Base-by-base conservation (phyloP, 2,888 invertebrate genomes). In the Tenthredo amoena region DNA sequence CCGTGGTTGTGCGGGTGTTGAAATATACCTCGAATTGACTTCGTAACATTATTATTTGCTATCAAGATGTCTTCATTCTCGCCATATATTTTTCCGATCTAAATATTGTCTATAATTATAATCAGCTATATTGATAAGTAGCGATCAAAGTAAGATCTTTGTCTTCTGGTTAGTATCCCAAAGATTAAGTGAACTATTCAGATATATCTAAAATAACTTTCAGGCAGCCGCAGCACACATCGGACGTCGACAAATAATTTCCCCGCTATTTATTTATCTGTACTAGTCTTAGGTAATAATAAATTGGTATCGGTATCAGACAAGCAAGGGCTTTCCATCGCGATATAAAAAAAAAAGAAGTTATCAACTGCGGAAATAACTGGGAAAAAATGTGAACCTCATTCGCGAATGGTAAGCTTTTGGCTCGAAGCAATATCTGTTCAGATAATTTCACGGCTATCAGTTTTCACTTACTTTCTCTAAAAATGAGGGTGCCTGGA, bases 401-500 rank as follows among this genome's bases (percentile, higher is more conserved):
- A 81, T 62, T 81, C 37, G 37, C 81, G 40, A 81, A 81, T 81
- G n/a, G 26, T 37, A 21, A 21, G 58, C 12, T 40, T 37, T 81
- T 40, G 58, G n/a, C 40, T 43, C 34, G 26, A 40, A 40, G 81
- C 37, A 62, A 40, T 62, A 81, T 26, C 62, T n/a, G 62, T 58
- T 58, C 82, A 43, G 65, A 68, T 82, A 68, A 82, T 68, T 83
- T 83, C 50, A 50, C 62, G 15, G 40, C 31, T 68, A 83, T 83
- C 71, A 83, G 47, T 40, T 71, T 71, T 10, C 37, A 82, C 68
- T 62, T 26, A 62, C 84, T 85, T 79, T 85, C 85, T 85, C 43
- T 50, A 58, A 71, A 85, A 85, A 82, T 81, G 79, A 85, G 85
- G 85, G 85, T 81, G 65, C 81, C 71, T 71, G 65, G 47, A 47